Conservation (phyloP, 2,113 vertebrate species). For the Macrotus californicus region DNA sequence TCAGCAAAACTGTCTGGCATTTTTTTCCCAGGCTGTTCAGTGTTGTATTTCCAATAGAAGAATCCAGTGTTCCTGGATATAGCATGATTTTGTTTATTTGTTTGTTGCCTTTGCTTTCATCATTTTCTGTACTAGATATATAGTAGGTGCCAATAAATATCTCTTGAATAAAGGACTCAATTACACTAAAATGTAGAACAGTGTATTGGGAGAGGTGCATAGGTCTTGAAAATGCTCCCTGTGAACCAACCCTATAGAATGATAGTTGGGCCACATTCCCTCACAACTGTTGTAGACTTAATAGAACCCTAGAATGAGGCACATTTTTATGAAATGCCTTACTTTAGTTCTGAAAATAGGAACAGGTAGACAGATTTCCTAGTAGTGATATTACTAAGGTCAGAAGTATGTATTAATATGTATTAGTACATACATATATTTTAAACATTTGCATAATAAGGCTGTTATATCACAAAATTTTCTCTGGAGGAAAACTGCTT, state of each 20-base stretch:
- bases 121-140: neutral
- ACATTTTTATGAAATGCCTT: neutral
- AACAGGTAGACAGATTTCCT: neutral
- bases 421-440: neutral
- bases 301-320: neutral
- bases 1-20: neutral
- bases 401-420: neutral
- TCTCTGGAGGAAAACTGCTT: neutral
- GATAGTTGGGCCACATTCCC: neutral
- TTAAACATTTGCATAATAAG: neutral
- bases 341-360: neutral
- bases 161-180: neutral
- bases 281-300: neutral
- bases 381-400: neutral
- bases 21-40: neutral
- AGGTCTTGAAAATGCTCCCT: neutral
- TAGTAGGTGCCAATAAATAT: neutral
- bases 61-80: neutral
- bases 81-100: neutral
- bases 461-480: neutral
- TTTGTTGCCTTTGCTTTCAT: neutral
- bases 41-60: neutral
- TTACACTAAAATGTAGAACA: neutral
- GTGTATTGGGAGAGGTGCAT: neutral
- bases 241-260: neutral